These are phyloP conservation scores for Pseudococcus viburni DNA, from an alignment of 2,888 invertebrate species.

Conservation along the genomic window DNA sequence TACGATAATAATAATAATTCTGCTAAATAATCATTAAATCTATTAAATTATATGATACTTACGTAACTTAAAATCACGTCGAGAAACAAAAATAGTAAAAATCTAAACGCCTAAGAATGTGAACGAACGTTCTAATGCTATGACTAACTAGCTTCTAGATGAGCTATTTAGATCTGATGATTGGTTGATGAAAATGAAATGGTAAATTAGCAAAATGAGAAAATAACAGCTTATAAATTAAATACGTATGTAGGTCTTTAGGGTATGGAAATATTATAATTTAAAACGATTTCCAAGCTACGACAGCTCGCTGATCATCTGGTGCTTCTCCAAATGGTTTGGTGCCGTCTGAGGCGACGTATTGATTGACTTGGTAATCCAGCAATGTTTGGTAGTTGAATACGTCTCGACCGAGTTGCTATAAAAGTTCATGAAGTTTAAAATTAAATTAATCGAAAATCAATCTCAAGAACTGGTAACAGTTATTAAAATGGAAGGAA, in stretches of 20 bases:
- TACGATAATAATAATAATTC: no score
- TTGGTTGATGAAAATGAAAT: neutral
- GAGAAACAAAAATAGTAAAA: no score
- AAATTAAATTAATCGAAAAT: neutral
- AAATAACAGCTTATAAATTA: neutral
- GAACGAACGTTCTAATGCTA: neutral
- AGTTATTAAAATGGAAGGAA: no score
- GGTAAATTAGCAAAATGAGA: neutral
- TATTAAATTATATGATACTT: no score
- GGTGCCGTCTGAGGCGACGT: slow-evolving; percentile 80
- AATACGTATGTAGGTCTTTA: neutral
- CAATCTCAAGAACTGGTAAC: no score
- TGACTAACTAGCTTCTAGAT: neutral
- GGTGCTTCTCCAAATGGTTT: slow-evolving; percentile 83
- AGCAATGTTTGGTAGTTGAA: slow-evolving; percentile 83
- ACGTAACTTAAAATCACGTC: no score
- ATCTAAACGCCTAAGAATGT: no score
- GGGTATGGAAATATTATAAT: neutral
- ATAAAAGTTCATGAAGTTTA: slow-evolving; percentile 70
- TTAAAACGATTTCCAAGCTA: slow-evolving; percentile 79
- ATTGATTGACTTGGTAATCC: slow-evolving; percentile 87
- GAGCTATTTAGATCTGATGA: neutral
- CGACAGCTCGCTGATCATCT: slow-evolving; percentile 82
- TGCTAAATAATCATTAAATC: no score
- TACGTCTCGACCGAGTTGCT: slow-evolving; percentile 87